Conservation (phyloP, 1,140 invertebrate genomes). For the Drosophila punjabiensis region DNA sequence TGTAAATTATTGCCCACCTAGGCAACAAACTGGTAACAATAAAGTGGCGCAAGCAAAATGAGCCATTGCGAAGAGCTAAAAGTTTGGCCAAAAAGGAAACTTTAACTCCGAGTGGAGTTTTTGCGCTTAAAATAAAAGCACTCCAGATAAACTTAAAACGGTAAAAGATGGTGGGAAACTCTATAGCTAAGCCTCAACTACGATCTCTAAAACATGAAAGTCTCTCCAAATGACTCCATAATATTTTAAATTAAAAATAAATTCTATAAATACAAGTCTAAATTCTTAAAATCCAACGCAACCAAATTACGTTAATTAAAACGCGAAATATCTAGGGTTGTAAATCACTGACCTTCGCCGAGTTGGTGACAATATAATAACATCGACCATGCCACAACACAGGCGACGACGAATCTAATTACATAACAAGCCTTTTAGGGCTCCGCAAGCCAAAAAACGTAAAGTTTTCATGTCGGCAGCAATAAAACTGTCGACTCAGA, state of each 20-base stretch:
- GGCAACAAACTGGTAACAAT: conserved; percentile 49
- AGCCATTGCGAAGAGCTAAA: neutral
- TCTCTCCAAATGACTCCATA: neutral
- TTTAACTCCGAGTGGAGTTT: neutral
- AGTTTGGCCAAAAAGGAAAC: neutral
- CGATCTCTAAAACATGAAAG: neutral
- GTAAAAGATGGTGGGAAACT: neutral
- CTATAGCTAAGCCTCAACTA: neutral
- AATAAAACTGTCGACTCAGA: conserved; percentile 44
- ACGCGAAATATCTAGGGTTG: neutral
- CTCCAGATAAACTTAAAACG: neutral
- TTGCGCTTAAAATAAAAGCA: neutral
- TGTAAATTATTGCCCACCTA: conserved; percentile 68
- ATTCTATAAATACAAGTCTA: accelerated
- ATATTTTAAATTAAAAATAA: neutral
- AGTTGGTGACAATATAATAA: conserved; percentile 28
- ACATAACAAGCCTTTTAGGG: conserved; percentile 41
- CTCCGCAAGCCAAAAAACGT: conserved; percentile 28
- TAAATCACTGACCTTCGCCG: conserved; percentile 12
- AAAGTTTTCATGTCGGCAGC: conserved; percentile 42
- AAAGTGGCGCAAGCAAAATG: conserved; percentile 15
- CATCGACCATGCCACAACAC: conserved; percentile 27
- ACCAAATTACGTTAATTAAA: conserved; percentile 12
- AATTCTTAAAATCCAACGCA: neutral
- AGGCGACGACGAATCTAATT: conserved; percentile 39